A percentile compares a stretch with the other conserved stretches of the same genome.
phyloP scores from a whole-genome alignment of 2,888 invertebrate species.

The Cosmia trapezina region DNA sequence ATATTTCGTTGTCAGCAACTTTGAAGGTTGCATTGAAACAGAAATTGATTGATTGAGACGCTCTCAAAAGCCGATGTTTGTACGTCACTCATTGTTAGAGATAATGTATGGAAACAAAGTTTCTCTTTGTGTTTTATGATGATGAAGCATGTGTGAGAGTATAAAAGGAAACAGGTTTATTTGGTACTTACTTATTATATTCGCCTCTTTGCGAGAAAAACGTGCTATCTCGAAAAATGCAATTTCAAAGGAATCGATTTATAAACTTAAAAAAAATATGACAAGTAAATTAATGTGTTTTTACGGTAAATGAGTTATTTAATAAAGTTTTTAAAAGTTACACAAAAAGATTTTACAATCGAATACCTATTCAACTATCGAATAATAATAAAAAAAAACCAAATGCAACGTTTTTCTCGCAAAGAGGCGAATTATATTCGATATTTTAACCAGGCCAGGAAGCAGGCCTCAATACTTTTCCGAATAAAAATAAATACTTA shows the following conservation, averaged over 20 bases:
- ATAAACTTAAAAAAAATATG: too few relatives aligned
- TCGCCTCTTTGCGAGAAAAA: too few relatives aligned
- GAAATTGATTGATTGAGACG: conserved; percentile 60
- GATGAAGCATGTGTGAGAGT: conserved; percentile 24
- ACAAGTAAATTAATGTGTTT: too few relatives aligned
- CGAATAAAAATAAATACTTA: not conserved
- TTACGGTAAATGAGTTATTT: too few relatives aligned
- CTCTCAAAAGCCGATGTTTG: conserved; percentile 49
- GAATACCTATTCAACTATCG: too few relatives aligned
- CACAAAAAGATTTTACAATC: too few relatives aligned
- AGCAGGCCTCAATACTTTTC: not conserved
- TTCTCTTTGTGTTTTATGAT: conserved; percentile 35
- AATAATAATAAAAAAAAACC: too few relatives aligned
- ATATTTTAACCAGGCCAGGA: not conserved
- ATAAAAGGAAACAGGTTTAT: conserved; percentile 9
- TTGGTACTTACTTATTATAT: not conserved
- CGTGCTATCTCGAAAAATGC: too few relatives aligned
- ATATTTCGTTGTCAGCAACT: conserved; percentile 44
- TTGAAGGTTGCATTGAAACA: conserved; percentile 53
- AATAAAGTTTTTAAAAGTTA: too few relatives aligned
- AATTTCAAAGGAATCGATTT: too few relatives aligned
- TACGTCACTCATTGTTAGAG: conserved; percentile 53
- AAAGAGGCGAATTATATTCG: too few relatives aligned
- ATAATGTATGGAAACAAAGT: conserved; percentile 53
- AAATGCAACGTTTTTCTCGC: too few relatives aligned